Base-by-base conservation (phyloP, 2,797 vertebrate genomes). In the Novumbra hubbsi region DNA sequence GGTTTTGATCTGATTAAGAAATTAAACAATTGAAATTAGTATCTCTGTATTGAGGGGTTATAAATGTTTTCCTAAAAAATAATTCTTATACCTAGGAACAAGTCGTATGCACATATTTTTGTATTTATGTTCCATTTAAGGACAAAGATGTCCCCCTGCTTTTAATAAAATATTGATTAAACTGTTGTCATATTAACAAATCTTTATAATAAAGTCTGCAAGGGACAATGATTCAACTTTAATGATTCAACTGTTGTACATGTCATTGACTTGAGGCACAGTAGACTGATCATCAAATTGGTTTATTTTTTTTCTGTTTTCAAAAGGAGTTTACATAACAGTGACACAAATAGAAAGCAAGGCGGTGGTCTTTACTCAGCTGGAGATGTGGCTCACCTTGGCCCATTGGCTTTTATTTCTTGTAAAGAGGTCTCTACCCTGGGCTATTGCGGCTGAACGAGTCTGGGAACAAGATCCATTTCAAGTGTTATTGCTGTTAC, bases 161-260 rank as follows among this genome's bases (percentile, higher is more conserved):
- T 94, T 93, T 91, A 94, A 93, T 94, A 93, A 94, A 70, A 94
- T 78, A 79, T 88, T 89, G n/a, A 81, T 75, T 79, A 78, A 80
- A 85, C 15, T 65, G 0, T 69, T 28, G 50, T 67, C 28, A 12
- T 68, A 62, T 62, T 27, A 12, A 66, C 11, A 14, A n/a, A 60
- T 60, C 12, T 12, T 21, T 21, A 60, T 60, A 24, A 21, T 19
- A 60, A 24, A 60, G 55, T 60, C 21, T 60, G 21, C 55, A 60
- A 24, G 9, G 9, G 55, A 12, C 52, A 24, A 24, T 60, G 9
- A 21, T 27, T 24, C 28, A 64, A 64, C 27, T 32, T 64, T 27
- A 17, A 14, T 27, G 55, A 24, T 12, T 1, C 11, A n/a, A 12
- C 14, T 57, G 55, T 57, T 60, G 55, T 27, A 21, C 3, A 21